Evolutionary conservation across 37 sponge, comb jelly and placozoan genomes (phyloP).

Genomic region (Beroe forskalii): DNA sequence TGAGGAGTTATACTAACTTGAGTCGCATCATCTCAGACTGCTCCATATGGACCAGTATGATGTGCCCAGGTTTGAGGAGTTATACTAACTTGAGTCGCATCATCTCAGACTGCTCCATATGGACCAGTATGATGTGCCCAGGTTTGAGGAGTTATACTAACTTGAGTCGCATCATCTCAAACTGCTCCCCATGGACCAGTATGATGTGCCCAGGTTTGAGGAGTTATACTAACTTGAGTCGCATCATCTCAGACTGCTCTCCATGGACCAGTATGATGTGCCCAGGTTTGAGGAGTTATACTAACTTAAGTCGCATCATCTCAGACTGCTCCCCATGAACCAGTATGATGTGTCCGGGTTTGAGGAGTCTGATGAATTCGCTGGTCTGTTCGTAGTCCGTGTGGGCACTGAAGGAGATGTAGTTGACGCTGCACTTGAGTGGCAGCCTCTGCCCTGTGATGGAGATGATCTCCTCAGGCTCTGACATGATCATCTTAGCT

Average conservation of each 20-base stretch:
- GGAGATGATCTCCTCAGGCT: slow-evolving; percentile 90
- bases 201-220: too few species aligned
- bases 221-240: slow-evolving; percentile 76
- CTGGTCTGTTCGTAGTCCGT: slow-evolving; percentile 94
- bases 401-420: slow-evolving; percentile 97
- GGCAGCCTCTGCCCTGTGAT: slow-evolving; percentile 86
- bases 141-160: slow-evolving; percentile 84
- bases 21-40: slow-evolving; percentile 95
- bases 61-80: slow-evolving; percentile 82
- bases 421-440: slow-evolving; percentile 84
- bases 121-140: slow-evolving; percentile 89
- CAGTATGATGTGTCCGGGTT: slow-evolving; percentile 90
- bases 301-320: slow-evolving; percentile 79
- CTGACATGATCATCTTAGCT: slow-evolving; percentile 90
- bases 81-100: slow-evolving; percentile 80
- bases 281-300: too few species aligned
- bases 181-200: slow-evolving; percentile 94
- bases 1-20: too few species aligned
- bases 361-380: slow-evolving; percentile 81
- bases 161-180: slow-evolving; percentile 84
- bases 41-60: slow-evolving; percentile 94
- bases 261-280: slow-evolving; percentile 95
- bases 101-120: slow-evolving; percentile 95
- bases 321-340: slow-evolving; percentile 97
- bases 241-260: slow-evolving; percentile 88